Conservation (phyloP, 2,888 invertebrate genomes). For the Dione vanillae region DNA sequence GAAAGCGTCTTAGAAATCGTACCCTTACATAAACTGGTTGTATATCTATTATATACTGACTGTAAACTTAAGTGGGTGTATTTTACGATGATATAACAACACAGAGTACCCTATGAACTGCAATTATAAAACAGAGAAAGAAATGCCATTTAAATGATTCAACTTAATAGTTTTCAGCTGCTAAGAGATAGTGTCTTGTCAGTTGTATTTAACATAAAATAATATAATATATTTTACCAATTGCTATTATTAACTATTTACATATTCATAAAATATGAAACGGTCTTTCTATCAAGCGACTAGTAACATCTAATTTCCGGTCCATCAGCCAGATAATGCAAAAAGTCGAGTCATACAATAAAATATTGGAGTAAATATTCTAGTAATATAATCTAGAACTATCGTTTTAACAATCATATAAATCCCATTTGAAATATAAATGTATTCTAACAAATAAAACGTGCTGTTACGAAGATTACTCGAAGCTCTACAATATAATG, state of each 20-base stretch:
- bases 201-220: no score
- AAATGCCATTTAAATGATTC: no score
- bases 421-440: not conserved
- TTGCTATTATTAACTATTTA: no score
- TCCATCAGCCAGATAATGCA: no score
- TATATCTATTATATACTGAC: constrained; percentile 19
- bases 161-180: no score
- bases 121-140: not conserved
- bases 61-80: not conserved
- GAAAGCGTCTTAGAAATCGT: constrained; percentile 46
- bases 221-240: no score
- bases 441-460: constrained; percentile 5
- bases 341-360: not conserved
- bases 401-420: no score
- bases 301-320: no score
- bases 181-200: no score
- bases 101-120: not conserved
- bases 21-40: constrained; percentile 41
- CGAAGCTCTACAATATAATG: constrained; percentile 19
- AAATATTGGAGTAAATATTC: not conserved
- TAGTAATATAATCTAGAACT: not conserved
- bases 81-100: constrained; percentile 8
- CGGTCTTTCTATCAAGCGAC: no score
- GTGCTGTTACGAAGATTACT: constrained; percentile 29
- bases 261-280: no score